A percentile compares a stretch with the other conserved stretches of the same genome.
Conservation (phyloP, 2,888 invertebrate genomes). For the Pterostichus niger region DNA sequence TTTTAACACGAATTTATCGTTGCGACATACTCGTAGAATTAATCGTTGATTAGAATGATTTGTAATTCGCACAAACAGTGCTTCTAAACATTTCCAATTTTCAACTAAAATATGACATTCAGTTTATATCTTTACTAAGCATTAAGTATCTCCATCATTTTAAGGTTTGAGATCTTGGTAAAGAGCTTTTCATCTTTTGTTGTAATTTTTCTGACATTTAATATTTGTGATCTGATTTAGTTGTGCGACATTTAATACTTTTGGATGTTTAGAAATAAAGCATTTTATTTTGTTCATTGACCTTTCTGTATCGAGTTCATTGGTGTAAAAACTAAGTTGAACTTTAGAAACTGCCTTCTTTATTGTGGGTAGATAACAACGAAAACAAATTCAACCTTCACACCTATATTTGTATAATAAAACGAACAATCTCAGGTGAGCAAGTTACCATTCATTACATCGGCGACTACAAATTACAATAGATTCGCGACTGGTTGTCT, state of each 20-base stretch:
- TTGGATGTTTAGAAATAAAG: not conserved
- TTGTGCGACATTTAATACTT: not conserved
- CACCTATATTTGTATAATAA: conserved; percentile 51
- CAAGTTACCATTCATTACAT: conserved; percentile 38
- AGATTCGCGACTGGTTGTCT: conserved; percentile 51
- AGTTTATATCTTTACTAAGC: no score
- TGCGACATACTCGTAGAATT: conserved; percentile 17
- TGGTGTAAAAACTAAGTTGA: conserved; percentile 1
- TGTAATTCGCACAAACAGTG: conserved; percentile 3
- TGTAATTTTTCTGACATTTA: not conserved
- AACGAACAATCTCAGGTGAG: conserved; percentile 13
- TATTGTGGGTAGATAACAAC: conserved; percentile 35
- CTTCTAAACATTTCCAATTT: not conserved
- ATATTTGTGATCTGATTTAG: not conserved
- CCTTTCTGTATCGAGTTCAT: conserved; percentile 8
- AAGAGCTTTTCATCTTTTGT: not conserved
- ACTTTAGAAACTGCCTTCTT: conserved; percentile 34
- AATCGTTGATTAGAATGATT: conserved; percentile 46
- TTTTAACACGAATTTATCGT: conserved; percentile 35
- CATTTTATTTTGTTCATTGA: conserved; percentile 31
- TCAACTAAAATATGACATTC: no score
- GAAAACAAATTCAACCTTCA: conserved; percentile 48
- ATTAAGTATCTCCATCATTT: not conserved
- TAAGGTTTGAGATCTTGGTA: not conserved
- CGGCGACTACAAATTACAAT: conserved; percentile 48